A percentile compares a stretch with the other conserved stretches of the same genome.
Conservation (phyloP, 2,113 vertebrate genomes). For the Nesogale talazaci region DNA sequence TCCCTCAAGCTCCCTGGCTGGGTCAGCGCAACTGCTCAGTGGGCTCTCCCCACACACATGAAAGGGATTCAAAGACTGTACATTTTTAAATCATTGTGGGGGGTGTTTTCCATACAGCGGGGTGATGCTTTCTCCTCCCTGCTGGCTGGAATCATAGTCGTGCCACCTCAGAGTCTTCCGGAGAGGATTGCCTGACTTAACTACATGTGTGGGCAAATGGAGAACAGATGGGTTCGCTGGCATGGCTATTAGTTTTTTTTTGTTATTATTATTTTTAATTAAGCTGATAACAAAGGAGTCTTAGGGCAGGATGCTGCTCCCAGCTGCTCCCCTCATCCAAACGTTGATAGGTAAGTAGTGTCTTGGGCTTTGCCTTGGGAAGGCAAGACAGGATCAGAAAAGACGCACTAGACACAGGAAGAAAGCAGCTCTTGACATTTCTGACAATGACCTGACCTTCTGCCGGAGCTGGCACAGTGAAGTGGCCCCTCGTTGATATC, state of each 20-base stretch:
- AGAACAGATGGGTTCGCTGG: not conserved
- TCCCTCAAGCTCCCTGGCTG: not conserved
- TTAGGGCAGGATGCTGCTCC: not conserved
- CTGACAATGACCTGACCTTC: constrained; percentile 10
- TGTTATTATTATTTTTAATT: not conserved
- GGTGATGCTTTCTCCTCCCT: not conserved
- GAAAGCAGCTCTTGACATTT: constrained; percentile 52
- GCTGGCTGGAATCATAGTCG: not conserved
- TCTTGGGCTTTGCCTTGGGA: constrained; percentile 9
- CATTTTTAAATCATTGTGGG: too few relatives aligned
- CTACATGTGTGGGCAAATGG: not conserved
- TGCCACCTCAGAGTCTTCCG: not conserved
- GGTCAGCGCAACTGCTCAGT: not conserved
- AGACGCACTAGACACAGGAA: not conserved
- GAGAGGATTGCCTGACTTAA: too few relatives aligned
- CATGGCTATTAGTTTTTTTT: not conserved
- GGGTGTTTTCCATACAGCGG: not conserved
- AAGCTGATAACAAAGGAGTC: not conserved
- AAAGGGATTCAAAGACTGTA: not conserved
- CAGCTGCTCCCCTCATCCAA: not conserved
- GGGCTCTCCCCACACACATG: constrained; percentile 24
- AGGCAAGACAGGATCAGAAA: not conserved
- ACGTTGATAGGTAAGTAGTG: not conserved
- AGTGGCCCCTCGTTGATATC: not conserved
- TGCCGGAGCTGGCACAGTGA: constrained; percentile 21